Evolutionary conservation across 2,797 vertebrate genomes (phyloP).

Genomic region (Furcifer pardalis): DNA sequence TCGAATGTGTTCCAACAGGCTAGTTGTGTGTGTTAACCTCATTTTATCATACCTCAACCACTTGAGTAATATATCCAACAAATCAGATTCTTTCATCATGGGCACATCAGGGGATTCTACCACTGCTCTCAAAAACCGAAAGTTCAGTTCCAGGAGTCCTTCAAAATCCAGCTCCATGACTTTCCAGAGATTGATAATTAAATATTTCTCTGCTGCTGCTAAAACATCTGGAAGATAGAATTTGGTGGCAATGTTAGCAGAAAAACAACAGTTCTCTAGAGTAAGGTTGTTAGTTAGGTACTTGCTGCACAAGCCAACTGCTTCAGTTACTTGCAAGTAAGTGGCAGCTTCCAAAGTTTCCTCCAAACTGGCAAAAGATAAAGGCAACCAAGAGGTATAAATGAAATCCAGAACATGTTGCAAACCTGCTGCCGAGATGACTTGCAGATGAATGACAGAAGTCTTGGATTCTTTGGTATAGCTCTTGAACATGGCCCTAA

Average conservation of each 20-base stretch:
- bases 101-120: slow-evolving; percentile 84
- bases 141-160: slow-evolving; percentile 83
- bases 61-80: slow-evolving; percentile 83
- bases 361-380: slow-evolving; percentile 85
- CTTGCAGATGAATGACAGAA: slow-evolving; percentile 80
- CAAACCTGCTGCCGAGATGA: slow-evolving; percentile 83
- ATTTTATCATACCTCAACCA: slow-evolving; percentile 86
- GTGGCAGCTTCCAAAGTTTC: slow-evolving; percentile 88
- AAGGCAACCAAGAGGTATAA: slow-evolving; percentile 90
- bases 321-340: slow-evolving; percentile 90
- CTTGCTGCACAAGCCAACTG: slow-evolving; percentile 85
- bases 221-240: slow-evolving; percentile 81
- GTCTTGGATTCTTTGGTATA: slow-evolving; percentile 85
- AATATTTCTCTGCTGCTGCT: slow-evolving; percentile 79
- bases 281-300: slow-evolving; percentile 85
- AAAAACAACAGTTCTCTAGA: slow-evolving; percentile 85
- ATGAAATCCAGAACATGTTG: slow-evolving; percentile 91
- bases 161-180: slow-evolving; percentile 74
- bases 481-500: slow-evolving; percentile 92
- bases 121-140: slow-evolving; percentile 79
- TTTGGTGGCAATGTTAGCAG: slow-evolving; percentile 86
- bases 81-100: slow-evolving; percentile 78
- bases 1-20: slow-evolving; percentile 85
- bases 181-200: slow-evolving; percentile 79
- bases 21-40: slow-evolving; percentile 78